Conservation (phyloP, 2,888 invertebrate species). For the Ypsolopha sequella region DNA sequence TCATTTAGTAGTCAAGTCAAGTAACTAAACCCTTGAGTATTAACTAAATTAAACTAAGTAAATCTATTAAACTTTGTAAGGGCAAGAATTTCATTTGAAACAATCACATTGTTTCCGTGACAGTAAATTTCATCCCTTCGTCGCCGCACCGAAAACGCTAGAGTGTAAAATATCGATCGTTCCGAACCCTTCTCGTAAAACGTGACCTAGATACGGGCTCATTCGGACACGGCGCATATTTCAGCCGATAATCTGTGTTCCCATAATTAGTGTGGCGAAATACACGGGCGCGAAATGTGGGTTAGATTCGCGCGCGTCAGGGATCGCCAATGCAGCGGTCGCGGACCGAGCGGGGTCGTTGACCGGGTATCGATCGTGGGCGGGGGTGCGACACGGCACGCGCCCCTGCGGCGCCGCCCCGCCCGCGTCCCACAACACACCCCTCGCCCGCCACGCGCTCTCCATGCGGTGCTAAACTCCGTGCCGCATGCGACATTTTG, state of each 20-base stretch:
- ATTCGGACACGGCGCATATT: constrained; percentile 34
- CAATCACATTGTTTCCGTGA: constrained; percentile 3
- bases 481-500: constrained; percentile 61
- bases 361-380: constrained; percentile 64
- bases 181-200: constrained; percentile 15
- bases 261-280: constrained; percentile 41
- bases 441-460: constrained; percentile 21
- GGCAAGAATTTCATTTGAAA: constrained; percentile 5
- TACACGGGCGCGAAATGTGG: constrained; percentile 32
- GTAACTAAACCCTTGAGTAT: no score
- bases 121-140: neutral
- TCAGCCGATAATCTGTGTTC: constrained; percentile 27
- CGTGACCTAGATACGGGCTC: constrained; percentile 30
- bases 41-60: no score
- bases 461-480: constrained; percentile 32
- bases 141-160: neutral
- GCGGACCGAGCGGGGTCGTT: constrained; percentile 53
- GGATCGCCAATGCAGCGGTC: constrained; percentile 55
- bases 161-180: constrained; percentile 10
- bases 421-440: constrained; percentile 16
- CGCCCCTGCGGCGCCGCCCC: constrained; percentile 32
- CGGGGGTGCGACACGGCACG: constrained; percentile 48
- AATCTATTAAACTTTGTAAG: no score
- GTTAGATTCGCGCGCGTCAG: constrained; percentile 43
- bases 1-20: no score